These are phyloP conservation scores for Platyura marginata DNA, from an alignment of 1,140 invertebrate species.

Conservation along the genomic window DNA sequence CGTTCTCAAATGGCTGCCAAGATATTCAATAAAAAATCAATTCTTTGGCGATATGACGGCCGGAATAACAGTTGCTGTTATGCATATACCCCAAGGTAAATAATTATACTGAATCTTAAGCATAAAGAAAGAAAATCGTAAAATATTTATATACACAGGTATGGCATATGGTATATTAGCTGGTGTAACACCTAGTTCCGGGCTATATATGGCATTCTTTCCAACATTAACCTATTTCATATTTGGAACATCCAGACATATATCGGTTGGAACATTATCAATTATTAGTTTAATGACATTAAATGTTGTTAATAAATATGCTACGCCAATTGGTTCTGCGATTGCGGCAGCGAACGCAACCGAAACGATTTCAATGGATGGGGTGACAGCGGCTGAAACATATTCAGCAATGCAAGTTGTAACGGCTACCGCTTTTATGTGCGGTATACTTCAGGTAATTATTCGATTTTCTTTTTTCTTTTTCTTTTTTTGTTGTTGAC, in stretches of 20 bases:
- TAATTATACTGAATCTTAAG: no score
- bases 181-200: conserved; percentile 69
- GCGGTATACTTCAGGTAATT: conserved; percentile 2
- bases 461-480: no score
- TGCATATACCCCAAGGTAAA: conserved; percentile 82
- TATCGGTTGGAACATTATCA: conserved; percentile 86
- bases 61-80: conserved; percentile 75
- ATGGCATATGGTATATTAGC: conserved; percentile 84
- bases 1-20: conserved; percentile 44
- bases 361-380: not conserved
- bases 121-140: no score
- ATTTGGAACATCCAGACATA: conserved; percentile 79
- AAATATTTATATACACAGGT: conserved; percentile 38
- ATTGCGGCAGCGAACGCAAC: not conserved
- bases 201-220: conserved; percentile 91
- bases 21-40: conserved; percentile 44
- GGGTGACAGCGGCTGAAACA: not conserved
- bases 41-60: conserved; percentile 48
- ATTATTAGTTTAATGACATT: conserved; percentile 76
- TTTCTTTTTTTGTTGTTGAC: not conserved
- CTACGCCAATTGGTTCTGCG: conserved; percentile 5
- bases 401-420: conserved; percentile 14
- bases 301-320: conserved; percentile 37
- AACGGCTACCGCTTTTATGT: conserved; percentile 14
- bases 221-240: conserved; percentile 77